Percentiles rank a stretch among this genome's conserved stretches.
Conservation (phyloP, 1,140 invertebrate genomes). For the Pemphigus obesinymphae region DNA sequence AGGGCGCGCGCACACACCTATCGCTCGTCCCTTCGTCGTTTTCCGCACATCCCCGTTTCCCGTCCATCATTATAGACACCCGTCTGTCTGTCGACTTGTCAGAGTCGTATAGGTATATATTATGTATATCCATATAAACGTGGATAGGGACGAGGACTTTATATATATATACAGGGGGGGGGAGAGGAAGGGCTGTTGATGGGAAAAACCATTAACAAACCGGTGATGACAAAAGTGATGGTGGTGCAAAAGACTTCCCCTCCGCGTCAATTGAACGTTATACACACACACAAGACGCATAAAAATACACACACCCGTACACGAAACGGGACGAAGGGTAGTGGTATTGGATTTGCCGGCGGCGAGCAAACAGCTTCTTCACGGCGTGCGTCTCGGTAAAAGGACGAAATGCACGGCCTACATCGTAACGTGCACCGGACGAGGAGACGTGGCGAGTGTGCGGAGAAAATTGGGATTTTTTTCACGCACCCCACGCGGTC, state of each 20-base stretch:
- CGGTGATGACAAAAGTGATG: neutral
- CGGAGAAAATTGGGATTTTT: no score
- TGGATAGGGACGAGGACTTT: neutral
- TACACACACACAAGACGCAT: no score
- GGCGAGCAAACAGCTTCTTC: neutral
- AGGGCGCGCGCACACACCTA: neutral
- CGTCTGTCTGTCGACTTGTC: neutral
- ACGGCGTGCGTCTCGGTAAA: neutral
- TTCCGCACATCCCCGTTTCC: neutral
- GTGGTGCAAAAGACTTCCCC: neutral
- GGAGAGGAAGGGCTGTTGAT: neutral
- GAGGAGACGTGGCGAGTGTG: no score
- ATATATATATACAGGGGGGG: no score
- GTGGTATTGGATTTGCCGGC: slow-evolving; percentile 16
- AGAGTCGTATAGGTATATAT: no score
- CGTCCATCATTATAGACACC: neutral
- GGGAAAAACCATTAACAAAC: slow-evolving; percentile 55
- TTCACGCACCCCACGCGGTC: no score
- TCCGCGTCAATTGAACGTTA: neutral
- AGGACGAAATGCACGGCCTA: no score
- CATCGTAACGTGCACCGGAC: no score
- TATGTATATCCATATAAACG: neutral
- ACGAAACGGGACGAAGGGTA: neutral
- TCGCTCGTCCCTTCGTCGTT: neutral
- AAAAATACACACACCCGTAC: neutral